Percentiles rank a stretch among this genome's conserved stretches.
Conservation (phyloP, 2,888 invertebrate genomes). For the Spodoptera exigua region DNA sequence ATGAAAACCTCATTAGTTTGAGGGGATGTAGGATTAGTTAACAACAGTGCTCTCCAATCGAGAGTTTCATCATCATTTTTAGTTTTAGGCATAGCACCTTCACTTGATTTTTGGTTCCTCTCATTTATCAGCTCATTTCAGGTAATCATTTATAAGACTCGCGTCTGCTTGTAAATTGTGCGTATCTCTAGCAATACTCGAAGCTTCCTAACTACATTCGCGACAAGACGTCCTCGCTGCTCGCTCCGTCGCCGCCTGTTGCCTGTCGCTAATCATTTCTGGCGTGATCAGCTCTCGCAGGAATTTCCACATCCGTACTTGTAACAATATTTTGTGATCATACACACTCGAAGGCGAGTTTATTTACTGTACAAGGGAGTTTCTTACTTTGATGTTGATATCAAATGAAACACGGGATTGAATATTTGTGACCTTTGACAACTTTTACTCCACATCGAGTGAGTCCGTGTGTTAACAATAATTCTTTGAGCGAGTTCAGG, state of each 20-base stretch:
- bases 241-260: conserved; percentile 31
- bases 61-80: no score
- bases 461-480: no score
- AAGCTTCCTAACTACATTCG: conserved; percentile 45
- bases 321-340: conserved; percentile 27
- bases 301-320: conserved; percentile 27
- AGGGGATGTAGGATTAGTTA: no score
- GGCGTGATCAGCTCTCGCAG: conserved; percentile 22
- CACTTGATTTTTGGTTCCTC: no score
- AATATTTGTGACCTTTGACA: no score
- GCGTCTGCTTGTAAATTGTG: conserved; percentile 1
- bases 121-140: background rate
- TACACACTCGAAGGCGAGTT: conserved; percentile 3
- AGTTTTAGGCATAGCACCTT: no score
- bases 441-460: no score
- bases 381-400: background rate
- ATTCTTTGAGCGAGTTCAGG: no score
- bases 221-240: conserved; percentile 27
- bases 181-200: conserved; percentile 16
- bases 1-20: no score
- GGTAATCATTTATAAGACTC: background rate
- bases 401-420: background rate
- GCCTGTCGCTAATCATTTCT: conserved; percentile 39
- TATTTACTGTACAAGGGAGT: conserved; percentile 5
- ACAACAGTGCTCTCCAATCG: no score